Evolutionary conservation across 2,888 invertebrate species (phyloP).

Genomic region (Harpagoxenus sublaevis): DNA sequence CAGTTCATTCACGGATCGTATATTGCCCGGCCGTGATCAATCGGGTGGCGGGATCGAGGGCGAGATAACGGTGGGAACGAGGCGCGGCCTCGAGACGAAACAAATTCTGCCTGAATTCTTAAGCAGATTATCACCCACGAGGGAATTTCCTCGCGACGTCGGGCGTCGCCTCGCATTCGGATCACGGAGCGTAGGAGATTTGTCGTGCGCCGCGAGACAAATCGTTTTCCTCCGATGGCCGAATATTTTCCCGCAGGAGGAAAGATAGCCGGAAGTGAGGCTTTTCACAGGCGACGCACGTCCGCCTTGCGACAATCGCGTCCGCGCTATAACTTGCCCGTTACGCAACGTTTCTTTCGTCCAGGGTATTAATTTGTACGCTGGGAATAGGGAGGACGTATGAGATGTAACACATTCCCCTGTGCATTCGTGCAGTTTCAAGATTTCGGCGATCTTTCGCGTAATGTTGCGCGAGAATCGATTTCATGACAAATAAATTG

Average conservation of each 20-base stretch:
- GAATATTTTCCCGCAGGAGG: slow-evolving; percentile 35
- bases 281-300: slow-evolving; percentile 42
- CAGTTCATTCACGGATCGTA: slow-evolving; percentile 18
- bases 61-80: not conserved
- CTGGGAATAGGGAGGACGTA: not conserved
- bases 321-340: slow-evolving; percentile 14
- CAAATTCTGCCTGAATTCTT: slow-evolving; percentile 53
- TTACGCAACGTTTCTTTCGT: not conserved
- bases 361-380: slow-evolving; percentile 17
- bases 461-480: not conserved
- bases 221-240: slow-evolving; percentile 47
- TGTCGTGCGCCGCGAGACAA: slow-evolving; percentile 57
- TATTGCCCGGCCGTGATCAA: slow-evolving; percentile 39
- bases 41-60: not conserved
- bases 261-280: slow-evolving; percentile 27
- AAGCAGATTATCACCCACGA: slow-evolving; percentile 46
- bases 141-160: slow-evolving; percentile 42
- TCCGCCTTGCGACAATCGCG: slow-evolving; percentile 42
- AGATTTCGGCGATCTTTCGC: not conserved
- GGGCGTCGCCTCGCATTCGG: slow-evolving; percentile 51
- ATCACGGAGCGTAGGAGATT: slow-evolving; percentile 67
- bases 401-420: not conserved
- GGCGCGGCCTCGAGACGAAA: not conserved
- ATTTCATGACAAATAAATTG: not conserved
- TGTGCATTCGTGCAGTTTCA: not conserved